Base-by-base conservation (phyloP, 1,140 invertebrate genomes). In the Euwallacea similis region DNA sequence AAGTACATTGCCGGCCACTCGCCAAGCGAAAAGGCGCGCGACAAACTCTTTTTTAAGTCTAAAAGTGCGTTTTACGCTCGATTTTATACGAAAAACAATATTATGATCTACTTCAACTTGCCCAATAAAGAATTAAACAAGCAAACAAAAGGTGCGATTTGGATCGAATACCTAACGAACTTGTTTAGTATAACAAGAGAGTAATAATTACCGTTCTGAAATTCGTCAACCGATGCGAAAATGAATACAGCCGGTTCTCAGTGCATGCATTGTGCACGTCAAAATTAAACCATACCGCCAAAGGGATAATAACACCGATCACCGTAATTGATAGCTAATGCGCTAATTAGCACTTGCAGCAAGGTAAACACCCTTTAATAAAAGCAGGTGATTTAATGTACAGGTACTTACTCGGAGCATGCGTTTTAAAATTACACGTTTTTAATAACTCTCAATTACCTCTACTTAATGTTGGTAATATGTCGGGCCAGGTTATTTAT, bases 341-440 rank as follows among this genome's bases (percentile, higher is more conserved):
- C 50, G 47, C 56, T 69, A 69, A 69, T 69, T 69, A 69, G 15
- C 56, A 62, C 16, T 69, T 69, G 58, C 21, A 55, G 56, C 58
- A 69, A 69, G 66, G 66, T 69, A 69, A 69, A 69, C 66, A 69
- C 66, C 66, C 66, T 55, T 69, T 62, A 62, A 69, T 69, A 69
- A 69, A 61, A 53, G 66, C 66, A 60, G 58, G 56, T 61, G 66
- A 69, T 69, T 69, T 69, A 69, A 69, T 62, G 61, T 50, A 54
- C 66, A 69, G 58, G 60, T 69, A 69, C 66, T 66, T 66, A 66
- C 21, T 33, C 21, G 21, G 50, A 66, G 47, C 63, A 68, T 69
- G 58, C 66, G 44, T 69, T 61, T 55, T 60, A 46, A 69, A 69
- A 69, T 69, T 69, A 61, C 46, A 21, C 50, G 41, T 61, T 69